Evolutionary conservation across 2,888 invertebrate genomes (phyloP), one percentile per base, ranked within the genome.

Genomic region (Podotricha telesiphe): DNA sequence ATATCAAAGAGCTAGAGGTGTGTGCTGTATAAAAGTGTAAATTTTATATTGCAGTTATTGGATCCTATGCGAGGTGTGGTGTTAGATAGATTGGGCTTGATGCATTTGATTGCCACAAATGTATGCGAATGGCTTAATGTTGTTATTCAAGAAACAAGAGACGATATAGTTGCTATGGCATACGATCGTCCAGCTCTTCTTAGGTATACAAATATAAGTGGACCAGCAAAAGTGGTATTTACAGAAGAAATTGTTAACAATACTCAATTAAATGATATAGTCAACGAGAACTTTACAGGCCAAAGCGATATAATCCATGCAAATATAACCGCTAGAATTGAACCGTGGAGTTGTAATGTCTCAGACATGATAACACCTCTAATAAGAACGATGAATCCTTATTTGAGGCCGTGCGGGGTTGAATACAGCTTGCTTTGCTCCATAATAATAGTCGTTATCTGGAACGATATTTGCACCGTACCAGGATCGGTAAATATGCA

Each of bases 31-130:
- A 28, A 15, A 50, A 51, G 3, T 28, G 0, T 53, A 17, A 8
- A 19, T 34, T 15, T 61, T 48, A 1, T 34, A 1, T 85, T 82
- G 37, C 82, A 93, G 93, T 84, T 90, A 68, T 76, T 93, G 61
- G 87, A 91, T 70, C 91, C 91, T 11, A 91, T 93, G 91, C 82
- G 91, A 71, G 93, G 92, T 11, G 87, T 92, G 5, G 91, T 93
- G 0, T 75, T 93, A 4, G 91, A 92, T n/a, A 94, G 98, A 76
- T 97, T 98, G 77, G 98, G 98, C 0, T 93, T 98, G 15, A 98
- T 98, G 98, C 98, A 99, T 84, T 94, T 98, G 94, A 95, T 98
- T 72, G 98, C 98, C 1, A 98, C 98, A 15, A 98, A 98, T 84
- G 91, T 98, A 13, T 98, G 98, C 87, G 97, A 98, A 79, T 98